Percentiles rank a stretch among this genome's conserved stretches.
phyloP scores from a whole-genome alignment of 2,797 vertebrate species.

The Acipenser ruthenus region DNA sequence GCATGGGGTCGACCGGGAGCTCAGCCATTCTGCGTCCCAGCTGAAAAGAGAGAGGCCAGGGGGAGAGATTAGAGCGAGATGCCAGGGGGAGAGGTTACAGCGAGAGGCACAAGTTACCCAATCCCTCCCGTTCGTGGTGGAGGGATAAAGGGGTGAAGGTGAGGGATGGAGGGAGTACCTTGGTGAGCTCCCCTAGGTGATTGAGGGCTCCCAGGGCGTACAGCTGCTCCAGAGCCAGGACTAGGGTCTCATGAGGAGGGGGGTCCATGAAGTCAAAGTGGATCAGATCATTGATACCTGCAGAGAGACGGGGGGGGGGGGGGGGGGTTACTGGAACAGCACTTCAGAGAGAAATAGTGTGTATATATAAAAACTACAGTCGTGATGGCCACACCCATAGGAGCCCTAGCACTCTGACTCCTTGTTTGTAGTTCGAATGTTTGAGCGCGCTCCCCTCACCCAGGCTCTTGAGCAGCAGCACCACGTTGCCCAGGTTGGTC shows the following conservation, averaged over 20 bases:
- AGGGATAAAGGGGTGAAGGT: too few species aligned
- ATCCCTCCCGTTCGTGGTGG: too few species aligned
- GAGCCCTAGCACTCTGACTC: too few species aligned
- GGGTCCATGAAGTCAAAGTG: slow-evolving; percentile 96
- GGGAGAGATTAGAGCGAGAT: too few species aligned
- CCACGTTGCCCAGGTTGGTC: slow-evolving; percentile 83
- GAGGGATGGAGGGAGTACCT: slow-evolving; percentile 47
- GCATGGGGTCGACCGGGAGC: slow-evolving; percentile 88
- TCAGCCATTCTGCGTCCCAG: slow-evolving; percentile 91
- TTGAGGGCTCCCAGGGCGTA: slow-evolving; percentile 90
- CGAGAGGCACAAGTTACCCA: too few species aligned
- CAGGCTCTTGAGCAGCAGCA: slow-evolving; percentile 85
- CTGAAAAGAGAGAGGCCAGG: slow-evolving; percentile 34
- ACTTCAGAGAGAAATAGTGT: too few species aligned
- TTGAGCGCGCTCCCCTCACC: slow-evolving; percentile 43
- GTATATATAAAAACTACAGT: too few species aligned
- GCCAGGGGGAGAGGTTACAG: too few species aligned
- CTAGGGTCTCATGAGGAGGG: slow-evolving; percentile 84
- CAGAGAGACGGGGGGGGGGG: too few species aligned
- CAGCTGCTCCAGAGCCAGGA: slow-evolving; percentile 85
- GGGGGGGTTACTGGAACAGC: too few species aligned
- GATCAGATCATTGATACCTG: slow-evolving; percentile 89
- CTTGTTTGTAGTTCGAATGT: not conserved
- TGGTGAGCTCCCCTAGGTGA: slow-evolving; percentile 88
- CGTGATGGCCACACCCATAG: too few species aligned